Percentiles rank a stretch among this genome's conserved stretches.
phyloP scores from a whole-genome alignment of 1,140 invertebrate genomes.

The Bombus polaris region DNA sequence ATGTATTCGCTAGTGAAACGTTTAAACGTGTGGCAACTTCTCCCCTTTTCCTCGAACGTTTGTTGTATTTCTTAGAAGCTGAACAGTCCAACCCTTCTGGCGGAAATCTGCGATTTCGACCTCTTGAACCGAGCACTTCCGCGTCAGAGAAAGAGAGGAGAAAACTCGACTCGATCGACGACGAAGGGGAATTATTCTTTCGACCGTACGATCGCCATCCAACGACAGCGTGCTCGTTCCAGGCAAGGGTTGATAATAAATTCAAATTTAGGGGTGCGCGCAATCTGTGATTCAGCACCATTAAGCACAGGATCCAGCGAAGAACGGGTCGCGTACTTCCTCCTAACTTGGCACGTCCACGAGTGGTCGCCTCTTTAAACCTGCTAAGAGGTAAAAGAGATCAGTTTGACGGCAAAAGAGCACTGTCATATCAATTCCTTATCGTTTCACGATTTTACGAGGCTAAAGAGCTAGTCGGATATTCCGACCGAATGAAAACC shows the following conservation, averaged over 20 bases:
- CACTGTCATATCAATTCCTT: slow-evolving; percentile 17
- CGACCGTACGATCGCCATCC: slow-evolving; percentile 69
- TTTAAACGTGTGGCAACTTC: background rate
- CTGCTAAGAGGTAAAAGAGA: slow-evolving; percentile 58
- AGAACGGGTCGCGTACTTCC: slow-evolving; percentile 66
- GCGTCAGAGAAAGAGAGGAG: background rate
- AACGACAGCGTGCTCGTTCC: slow-evolving; percentile 63
- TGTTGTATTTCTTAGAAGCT: background rate
- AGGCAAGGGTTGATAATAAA: slow-evolving; percentile 80
- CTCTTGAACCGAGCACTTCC: slow-evolving; percentile 2
- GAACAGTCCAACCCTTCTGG: background rate
- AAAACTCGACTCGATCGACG: slow-evolving; percentile 49
- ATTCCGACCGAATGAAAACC: no score
- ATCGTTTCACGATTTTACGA: background rate
- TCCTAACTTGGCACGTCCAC: slow-evolving; percentile 72
- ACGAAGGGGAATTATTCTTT: slow-evolving; percentile 67
- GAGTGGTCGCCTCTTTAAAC: slow-evolving; percentile 64
- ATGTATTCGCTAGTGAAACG: background rate
- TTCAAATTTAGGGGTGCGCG: slow-evolving; percentile 79
- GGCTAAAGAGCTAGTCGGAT: background rate
- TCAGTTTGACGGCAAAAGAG: slow-evolving; percentile 45
- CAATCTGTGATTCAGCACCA: slow-evolving; percentile 83
- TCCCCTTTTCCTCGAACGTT: background rate
- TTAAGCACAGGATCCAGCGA: slow-evolving; percentile 80
- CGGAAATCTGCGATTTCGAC: slow-evolving; percentile 49